Evolutionary conservation across 2,113 vertebrate species (phyloP).

Genomic region (Puffinus mauretanicus): DNA sequence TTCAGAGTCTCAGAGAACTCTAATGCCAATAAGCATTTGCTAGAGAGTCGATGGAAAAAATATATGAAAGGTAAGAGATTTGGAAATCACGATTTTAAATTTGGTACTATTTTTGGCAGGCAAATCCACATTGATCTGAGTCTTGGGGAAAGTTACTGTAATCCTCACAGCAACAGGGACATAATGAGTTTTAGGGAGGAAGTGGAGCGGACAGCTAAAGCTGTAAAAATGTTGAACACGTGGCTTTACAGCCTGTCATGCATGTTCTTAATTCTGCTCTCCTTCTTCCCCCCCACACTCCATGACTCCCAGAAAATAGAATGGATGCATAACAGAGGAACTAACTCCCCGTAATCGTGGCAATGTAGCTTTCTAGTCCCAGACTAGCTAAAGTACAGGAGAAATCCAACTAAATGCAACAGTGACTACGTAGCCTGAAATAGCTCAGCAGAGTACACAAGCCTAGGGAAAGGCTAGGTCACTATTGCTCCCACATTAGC

Average conservation of each 20-base stretch:
- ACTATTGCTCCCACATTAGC: background rate
- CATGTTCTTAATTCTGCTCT: background rate
- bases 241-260: background rate
- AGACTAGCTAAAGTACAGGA: background rate
- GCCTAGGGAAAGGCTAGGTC: background rate
- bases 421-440: accelerated
- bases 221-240: background rate
- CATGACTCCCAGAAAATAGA: background rate
- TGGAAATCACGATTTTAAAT: background rate
- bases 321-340: background rate
- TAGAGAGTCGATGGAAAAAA: background rate
- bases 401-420: background rate
- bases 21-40: background rate
- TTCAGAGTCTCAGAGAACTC: background rate
- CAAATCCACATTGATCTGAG: background rate
- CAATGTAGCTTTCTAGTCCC: background rate
- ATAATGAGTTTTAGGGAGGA: background rate
- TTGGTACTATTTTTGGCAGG: background rate
- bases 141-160: background rate
- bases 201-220: background rate
- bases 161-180: background rate
- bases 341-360: background rate
- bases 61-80: background rate
- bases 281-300: background rate
- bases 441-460: background rate